These are phyloP conservation scores for Oncorhynchus masou DNA, from an alignment of 2,113 vertebrate species.

Conservation along the genomic window DNA sequence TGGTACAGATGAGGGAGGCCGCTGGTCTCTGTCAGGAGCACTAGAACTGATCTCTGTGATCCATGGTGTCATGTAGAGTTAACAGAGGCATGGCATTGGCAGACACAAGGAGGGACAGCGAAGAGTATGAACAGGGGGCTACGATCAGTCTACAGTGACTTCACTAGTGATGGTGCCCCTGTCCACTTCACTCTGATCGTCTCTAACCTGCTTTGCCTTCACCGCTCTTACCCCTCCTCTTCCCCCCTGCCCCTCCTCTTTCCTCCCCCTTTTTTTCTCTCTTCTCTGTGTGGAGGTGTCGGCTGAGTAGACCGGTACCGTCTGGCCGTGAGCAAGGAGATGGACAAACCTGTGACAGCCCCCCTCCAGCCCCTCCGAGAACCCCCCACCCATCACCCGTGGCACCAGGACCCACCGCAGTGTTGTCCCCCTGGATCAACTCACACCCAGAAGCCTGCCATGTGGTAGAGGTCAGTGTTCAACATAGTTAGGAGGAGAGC, in stretches of 20 bases:
- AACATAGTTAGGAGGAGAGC: constrained; percentile 17
- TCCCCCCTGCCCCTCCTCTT: not conserved
- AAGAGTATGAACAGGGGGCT: not conserved
- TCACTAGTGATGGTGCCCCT: not conserved
- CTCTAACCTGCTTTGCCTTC: not conserved
- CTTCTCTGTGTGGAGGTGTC: not conserved
- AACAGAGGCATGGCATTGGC: constrained; percentile 25
- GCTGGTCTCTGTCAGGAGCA: constrained; percentile 27
- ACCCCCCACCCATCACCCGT: constrained; percentile 32
- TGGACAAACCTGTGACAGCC: constrained; percentile 27
- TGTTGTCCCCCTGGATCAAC: constrained; percentile 64
- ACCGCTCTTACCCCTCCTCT: not conserved
- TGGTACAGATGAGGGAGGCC: constrained; percentile 1
- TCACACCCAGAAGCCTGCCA: constrained; percentile 42
- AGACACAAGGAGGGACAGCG: not conserved
- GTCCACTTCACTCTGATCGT: constrained; percentile 12
- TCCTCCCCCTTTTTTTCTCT: not conserved
- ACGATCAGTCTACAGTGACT: not conserved
- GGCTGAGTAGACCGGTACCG: not conserved
- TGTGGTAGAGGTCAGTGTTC: constrained; percentile 33
- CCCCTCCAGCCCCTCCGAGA: not conserved
- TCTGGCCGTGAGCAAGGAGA: constrained; percentile 19
- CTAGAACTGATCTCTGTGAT: constrained; percentile 10
- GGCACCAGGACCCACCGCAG: constrained; percentile 19
- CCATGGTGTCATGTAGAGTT: constrained; percentile 29